Conservation (phyloP, 2,797 vertebrate genomes). For the Gymnothorax javanicus region DNA sequence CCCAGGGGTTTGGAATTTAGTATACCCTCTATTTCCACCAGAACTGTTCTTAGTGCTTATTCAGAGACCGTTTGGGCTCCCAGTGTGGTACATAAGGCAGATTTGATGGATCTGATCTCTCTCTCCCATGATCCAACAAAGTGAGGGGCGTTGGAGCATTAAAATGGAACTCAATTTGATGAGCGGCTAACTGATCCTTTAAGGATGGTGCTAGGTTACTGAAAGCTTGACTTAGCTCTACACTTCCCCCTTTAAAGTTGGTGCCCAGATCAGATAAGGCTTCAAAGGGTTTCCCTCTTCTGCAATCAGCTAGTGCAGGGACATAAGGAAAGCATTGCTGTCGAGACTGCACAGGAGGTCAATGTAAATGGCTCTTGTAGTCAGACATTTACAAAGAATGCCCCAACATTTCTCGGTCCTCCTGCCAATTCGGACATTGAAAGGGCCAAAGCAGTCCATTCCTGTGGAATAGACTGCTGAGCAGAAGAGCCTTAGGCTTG, state of each 20-base stretch:
- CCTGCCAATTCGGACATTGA: not conserved
- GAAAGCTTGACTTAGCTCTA: not conserved
- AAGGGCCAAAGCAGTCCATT: constrained; percentile 26
- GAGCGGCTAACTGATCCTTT: not conserved
- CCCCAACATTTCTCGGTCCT: constrained; percentile 28
- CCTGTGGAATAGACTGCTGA: constrained; percentile 22
- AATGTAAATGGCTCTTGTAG: not conserved
- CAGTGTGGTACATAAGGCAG: not conserved
- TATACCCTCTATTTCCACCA: not conserved
- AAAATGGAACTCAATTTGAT: constrained; percentile 16
- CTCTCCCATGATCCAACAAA: constrained; percentile 31
- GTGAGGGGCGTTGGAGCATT: constrained; percentile 5
- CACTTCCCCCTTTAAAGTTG: constrained; percentile 2
- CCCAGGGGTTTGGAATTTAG: too few relatives aligned
- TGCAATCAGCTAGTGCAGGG: constrained; percentile 7
- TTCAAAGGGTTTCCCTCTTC: constrained; percentile 4
- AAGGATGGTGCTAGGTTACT: not conserved
- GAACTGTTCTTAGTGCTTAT: constrained; percentile 16
- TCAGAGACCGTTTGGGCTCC: not conserved
- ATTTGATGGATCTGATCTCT: constrained; percentile 19
- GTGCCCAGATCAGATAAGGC: constrained; percentile 6
- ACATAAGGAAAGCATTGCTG: constrained; percentile 20
- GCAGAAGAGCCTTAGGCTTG: constrained; percentile 1
- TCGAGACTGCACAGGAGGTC: constrained; percentile 14
- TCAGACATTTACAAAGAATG: constrained; percentile 30